phyloP scores from a whole-genome alignment of 2,797 vertebrate genomes.

The Sebastes hubbsi region DNA sequence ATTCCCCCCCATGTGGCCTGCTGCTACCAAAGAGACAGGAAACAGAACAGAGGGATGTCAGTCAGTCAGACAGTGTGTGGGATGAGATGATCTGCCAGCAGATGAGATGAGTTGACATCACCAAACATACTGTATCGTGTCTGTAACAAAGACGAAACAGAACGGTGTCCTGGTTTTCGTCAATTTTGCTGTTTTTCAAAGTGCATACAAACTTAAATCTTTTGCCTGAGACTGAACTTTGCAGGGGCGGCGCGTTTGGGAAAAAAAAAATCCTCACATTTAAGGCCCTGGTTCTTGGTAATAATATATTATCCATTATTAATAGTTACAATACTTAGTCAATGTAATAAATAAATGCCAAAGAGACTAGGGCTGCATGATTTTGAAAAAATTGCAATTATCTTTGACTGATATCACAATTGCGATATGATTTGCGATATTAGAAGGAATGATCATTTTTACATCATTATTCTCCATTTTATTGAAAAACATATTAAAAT shows the following conservation, averaged over 20 bases:
- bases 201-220: constrained; percentile 11
- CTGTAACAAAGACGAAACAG: constrained; percentile 44
- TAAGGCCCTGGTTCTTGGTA: not conserved
- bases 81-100: constrained; percentile 49
- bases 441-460: not conserved
- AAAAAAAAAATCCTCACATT: not conserved
- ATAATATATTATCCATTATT: not conserved
- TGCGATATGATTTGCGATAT: not conserved
- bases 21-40: constrained; percentile 36
- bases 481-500: too few relatives aligned
- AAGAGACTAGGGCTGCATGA: not conserved
- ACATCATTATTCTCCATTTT: too few relatives aligned
- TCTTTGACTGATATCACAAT: not conserved
- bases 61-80: constrained; percentile 56
- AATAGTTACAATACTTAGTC: not conserved
- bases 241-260: not conserved
- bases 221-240: constrained; percentile 17
- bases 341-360: not conserved
- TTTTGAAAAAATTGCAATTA: not conserved
- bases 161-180: constrained; percentile 40
- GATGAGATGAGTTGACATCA: constrained; percentile 45
- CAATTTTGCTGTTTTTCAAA: constrained; percentile 32
- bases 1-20: constrained; percentile 26
- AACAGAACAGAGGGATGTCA: constrained; percentile 44
- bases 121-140: constrained; percentile 49